A percentile compares a stretch with the other conserved stretches of the same genome.
Evolutionary conservation across 2,113 vertebrate species (phyloP).

Genomic region (Odocoileus hemionus): DNA sequence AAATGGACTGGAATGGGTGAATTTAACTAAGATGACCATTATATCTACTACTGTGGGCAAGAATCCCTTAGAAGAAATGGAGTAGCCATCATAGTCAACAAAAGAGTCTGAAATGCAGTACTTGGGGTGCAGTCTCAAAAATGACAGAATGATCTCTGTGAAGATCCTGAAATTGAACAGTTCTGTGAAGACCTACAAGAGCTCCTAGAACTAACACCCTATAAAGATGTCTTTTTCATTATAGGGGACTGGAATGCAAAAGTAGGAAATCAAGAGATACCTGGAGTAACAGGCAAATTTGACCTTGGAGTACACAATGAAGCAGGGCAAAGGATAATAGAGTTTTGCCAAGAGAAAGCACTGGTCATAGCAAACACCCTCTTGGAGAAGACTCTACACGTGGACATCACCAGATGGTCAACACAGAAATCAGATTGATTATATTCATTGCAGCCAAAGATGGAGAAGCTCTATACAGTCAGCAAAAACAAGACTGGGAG

Average conservation of each 20-base stretch:
- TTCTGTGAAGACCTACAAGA: not conserved
- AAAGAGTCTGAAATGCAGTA: not conserved
- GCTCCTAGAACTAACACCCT: not conserved
- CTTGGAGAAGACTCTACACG: not conserved
- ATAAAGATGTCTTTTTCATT: not conserved
- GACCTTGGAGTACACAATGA: not conserved
- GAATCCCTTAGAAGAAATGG: not conserved
- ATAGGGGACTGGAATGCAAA: not conserved
- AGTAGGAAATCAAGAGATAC: not conserved
- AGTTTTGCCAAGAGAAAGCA: not conserved
- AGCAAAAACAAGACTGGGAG: not conserved
- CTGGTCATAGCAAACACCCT: not conserved
- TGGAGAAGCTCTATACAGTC: no score
- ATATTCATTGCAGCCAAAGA: no score
- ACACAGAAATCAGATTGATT: not conserved
- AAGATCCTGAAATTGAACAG: not conserved
- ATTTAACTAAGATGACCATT: not conserved
- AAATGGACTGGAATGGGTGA: not conserved
- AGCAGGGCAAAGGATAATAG: not conserved
- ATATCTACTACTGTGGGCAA: not conserved
- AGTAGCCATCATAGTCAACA: not conserved
- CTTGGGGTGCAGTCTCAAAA: not conserved
- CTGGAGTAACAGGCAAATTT: not conserved
- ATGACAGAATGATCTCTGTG: not conserved
- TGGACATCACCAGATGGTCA: not conserved